Conservation (phyloP, 1,140 invertebrate genomes). For the Macrobrachium rosenbergii region DNA sequence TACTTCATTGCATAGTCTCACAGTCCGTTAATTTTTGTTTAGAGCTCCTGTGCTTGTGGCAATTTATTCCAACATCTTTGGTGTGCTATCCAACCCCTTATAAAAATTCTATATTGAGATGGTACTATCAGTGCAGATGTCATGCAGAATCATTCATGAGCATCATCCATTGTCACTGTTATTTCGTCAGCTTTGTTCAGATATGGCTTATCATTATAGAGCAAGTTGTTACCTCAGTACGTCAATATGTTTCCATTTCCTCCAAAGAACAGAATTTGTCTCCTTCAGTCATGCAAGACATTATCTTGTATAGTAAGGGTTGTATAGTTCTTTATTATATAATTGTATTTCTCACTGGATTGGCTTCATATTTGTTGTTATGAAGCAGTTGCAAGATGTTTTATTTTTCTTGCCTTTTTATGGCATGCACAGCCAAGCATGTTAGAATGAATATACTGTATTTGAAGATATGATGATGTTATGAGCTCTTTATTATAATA, state of each 20-base stretch:
- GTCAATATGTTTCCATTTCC: not conserved
- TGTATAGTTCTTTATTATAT: conserved; percentile 23
- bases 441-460: conserved; percentile 21
- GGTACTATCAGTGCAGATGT: conserved; percentile 33
- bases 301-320: conserved; percentile 13
- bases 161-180: conserved; percentile 49
- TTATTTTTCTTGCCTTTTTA: conserved; percentile 30
- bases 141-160: conserved; percentile 25
- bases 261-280: conserved; percentile 14
- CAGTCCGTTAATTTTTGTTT: too few relatives aligned
- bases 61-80: too few relatives aligned
- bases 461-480: too few relatives aligned
- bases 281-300: conserved; percentile 27
- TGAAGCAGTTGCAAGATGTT: conserved; percentile 43
- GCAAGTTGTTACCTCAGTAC: not conserved
- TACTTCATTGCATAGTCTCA: too few relatives aligned
- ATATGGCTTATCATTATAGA: conserved; percentile 45
- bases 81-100: too few relatives aligned
- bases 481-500: too few relatives aligned
- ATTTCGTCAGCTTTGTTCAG: conserved; percentile 51
- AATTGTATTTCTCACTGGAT: conserved; percentile 30
- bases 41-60: not conserved
- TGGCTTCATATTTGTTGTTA: conserved; percentile 51
- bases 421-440: conserved; percentile 55
- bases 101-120: not conserved